A percentile compares a stretch with the other conserved stretches of the same genome.
phyloP scores from a whole-genome alignment of 1,140 invertebrate species.

The Dinoponera quadriceps region DNA sequence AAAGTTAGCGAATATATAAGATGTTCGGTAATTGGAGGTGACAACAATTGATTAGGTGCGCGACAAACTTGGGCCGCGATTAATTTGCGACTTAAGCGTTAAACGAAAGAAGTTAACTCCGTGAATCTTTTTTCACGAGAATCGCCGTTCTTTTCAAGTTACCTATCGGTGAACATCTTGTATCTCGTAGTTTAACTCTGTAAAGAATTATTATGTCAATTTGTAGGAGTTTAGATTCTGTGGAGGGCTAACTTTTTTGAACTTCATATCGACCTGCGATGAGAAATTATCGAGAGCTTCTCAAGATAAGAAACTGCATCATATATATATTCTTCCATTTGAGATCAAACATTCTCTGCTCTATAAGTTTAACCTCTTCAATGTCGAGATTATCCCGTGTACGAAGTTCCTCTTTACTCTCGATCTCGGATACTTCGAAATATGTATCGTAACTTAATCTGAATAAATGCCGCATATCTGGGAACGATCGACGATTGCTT shows the following conservation, averaged over 20 bases:
- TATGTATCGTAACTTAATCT: conserved; percentile 18
- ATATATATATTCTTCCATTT: not conserved
- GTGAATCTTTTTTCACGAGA: not conserved
- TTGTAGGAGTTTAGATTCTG: conserved; percentile 3
- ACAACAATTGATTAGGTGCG: conserved; percentile 17
- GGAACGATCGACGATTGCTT: not conserved
- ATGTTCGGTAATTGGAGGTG: not conserved
- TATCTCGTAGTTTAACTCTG: not conserved
- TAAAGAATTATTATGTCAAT: conserved; percentile 20
- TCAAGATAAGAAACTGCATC: conserved; percentile 1
- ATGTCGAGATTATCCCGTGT: not conserved
- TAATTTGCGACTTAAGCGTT: conserved; percentile 22
- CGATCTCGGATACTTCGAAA: not conserved
- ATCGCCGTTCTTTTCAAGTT: not conserved
- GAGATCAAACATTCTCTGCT: not conserved
- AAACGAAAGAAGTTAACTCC: conserved; percentile 23
- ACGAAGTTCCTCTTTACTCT: not conserved
- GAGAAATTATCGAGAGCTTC: conserved; percentile 8
- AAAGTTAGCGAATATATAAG: conserved; percentile 16
- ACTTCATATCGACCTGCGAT: not conserved
- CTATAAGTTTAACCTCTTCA: not conserved
- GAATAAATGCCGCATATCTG: not conserved
- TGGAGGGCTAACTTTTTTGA: not conserved
- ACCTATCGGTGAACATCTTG: not conserved
- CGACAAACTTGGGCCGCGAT: not conserved